Percentiles rank a stretch among this genome's conserved stretches.
These are phyloP conservation scores for Drosophila elegans DNA, from an alignment of 1,140 invertebrate genomes.

Conservation along the genomic window DNA sequence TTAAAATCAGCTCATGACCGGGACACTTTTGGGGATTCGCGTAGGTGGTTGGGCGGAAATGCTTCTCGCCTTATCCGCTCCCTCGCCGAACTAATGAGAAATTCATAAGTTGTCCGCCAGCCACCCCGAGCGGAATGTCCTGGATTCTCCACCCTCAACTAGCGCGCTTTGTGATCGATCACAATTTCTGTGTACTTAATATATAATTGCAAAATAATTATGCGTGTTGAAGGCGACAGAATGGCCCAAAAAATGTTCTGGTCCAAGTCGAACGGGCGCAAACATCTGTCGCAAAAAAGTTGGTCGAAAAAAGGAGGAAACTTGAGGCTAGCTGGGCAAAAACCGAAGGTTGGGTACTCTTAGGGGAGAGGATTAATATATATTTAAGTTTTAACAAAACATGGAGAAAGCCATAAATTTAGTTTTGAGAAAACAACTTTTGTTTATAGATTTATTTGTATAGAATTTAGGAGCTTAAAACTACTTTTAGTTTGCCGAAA, in stretches of 20 bases:
- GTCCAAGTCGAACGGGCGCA: conserved; percentile 42
- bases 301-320: conserved; percentile 18
- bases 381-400: too few species aligned
- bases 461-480: too few species aligned
- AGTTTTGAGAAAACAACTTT: too few species aligned
- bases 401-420: too few species aligned
- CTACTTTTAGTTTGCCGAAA: too few species aligned
- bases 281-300: conserved; percentile 77
- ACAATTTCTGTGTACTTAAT: conserved; percentile 79
- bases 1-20: conserved; percentile 80
- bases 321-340: not conserved
- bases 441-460: too few species aligned
- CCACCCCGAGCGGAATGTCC: conserved; percentile 6
- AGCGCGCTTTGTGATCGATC: conserved; percentile 66
- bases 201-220: conserved; percentile 83
- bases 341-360: conserved; percentile 40
- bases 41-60: conserved; percentile 40
- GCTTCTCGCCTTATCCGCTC: conserved; percentile 2
- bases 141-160: not conserved
- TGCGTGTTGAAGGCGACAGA: conserved; percentile 49
- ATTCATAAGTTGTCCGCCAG: conserved; percentile 74
- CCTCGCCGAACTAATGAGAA: conserved; percentile 69
- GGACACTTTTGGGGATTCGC: conserved; percentile 57
- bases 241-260: conserved; percentile 57
- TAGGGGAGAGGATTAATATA: too few species aligned